Percentiles rank a stretch among this genome's conserved stretches.
Conservation (phyloP, 37 sponge, comb jelly and placozoan species). For the Spongilla lacustris region DNA sequence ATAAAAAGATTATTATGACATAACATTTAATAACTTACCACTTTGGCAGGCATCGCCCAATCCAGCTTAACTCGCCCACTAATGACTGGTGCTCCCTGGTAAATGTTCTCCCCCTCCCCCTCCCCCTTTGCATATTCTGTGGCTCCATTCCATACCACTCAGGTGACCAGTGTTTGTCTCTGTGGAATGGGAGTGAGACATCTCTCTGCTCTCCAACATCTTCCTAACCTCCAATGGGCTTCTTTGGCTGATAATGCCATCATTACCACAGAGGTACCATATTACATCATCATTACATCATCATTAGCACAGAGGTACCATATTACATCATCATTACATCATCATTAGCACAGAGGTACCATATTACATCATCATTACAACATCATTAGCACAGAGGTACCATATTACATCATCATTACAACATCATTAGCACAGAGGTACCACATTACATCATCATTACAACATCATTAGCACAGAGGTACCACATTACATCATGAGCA, state of each 20-base stretch:
- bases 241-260: constrained; percentile 71
- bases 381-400: not conserved
- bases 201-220: constrained; percentile 65
- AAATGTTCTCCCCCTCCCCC: not conserved
- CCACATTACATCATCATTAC: too few species aligned
- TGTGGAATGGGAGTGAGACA: constrained; percentile 57
- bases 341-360: constrained; percentile 67
- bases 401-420: not conserved
- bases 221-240: constrained; percentile 86
- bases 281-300: too few species aligned
- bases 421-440: too few species aligned
- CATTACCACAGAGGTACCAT: too few species aligned
- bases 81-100: constrained; percentile 7
- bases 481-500: too few species aligned
- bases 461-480: not conserved
- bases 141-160: not conserved
- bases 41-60: constrained; percentile 1
- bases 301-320: too few species aligned
- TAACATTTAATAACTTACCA: not conserved
- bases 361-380: too few species aligned
- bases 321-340: too few species aligned
- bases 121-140: not conserved
- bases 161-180: constrained; percentile 77
- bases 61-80: constrained; percentile 9
- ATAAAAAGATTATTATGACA: not conserved